A percentile compares a stretch with the other conserved stretches of the same genome.
These are phyloP conservation scores for Tiliacea aurago DNA, from an alignment of 2,888 invertebrate species.

Conservation along the genomic window DNA sequence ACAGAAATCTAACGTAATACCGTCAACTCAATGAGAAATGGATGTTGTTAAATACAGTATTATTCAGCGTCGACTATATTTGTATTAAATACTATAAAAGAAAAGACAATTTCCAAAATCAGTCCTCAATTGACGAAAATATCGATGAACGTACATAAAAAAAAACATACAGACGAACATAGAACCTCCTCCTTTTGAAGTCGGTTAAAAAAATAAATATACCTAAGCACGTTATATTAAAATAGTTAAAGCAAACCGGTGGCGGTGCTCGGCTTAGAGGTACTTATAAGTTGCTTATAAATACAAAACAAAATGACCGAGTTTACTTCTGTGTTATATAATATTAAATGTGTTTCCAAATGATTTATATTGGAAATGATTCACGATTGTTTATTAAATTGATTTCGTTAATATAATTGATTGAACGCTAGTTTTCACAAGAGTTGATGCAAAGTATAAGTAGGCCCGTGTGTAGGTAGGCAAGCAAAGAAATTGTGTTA, in stretches of 20 bases:
- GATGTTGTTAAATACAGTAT: constrained; percentile 6
- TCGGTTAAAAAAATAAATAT: constrained; percentile 12
- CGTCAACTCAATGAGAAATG: background rate
- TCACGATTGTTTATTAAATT: constrained; percentile 46
- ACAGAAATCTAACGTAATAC: background rate
- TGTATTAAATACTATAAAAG: background rate
- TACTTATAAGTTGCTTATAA: constrained; percentile 31
- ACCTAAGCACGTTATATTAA: background rate
- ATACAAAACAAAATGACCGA: constrained; percentile 27
- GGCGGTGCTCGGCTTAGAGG: constrained; percentile 3
- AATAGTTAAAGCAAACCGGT: constrained; percentile 19
- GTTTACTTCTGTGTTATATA: constrained; percentile 2
- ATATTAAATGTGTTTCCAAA: constrained; percentile 40
- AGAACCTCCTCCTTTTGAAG: too few relatives aligned
- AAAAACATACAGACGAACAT: too few relatives aligned
- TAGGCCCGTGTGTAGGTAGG: constrained; percentile 28
- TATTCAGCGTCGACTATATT: background rate
- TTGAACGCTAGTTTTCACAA: constrained; percentile 20
- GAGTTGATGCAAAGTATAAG: constrained; percentile 31
- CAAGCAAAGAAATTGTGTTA: constrained; percentile 61
- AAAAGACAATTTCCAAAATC: too few relatives aligned
- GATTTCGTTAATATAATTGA: constrained; percentile 28
- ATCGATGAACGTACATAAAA: too few relatives aligned
- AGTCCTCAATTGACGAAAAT: too few relatives aligned
- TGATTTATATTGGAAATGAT: constrained; percentile 49